Conservation (phyloP, 2,113 vertebrate species). For the Microtus pennsylvanicus region DNA sequence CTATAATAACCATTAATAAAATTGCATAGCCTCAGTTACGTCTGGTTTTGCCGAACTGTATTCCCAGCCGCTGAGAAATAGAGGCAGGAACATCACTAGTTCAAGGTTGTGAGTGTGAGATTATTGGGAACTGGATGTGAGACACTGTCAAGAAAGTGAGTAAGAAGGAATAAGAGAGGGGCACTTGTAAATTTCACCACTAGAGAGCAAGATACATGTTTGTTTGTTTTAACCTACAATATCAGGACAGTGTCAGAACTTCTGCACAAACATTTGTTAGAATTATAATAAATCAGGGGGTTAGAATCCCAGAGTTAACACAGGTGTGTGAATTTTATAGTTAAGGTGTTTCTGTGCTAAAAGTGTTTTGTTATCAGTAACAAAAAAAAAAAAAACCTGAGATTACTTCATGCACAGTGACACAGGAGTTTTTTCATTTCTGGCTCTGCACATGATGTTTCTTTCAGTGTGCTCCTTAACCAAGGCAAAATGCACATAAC, state of each 20-base stretch:
- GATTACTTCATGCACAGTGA: fast-evolving
- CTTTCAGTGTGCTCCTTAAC: fast-evolving
- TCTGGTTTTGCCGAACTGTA: neutral
- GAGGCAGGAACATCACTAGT: neutral
- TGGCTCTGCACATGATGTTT: neutral
- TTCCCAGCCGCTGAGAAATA: neutral
- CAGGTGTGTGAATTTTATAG: too few relatives aligned
- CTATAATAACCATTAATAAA: neutral
- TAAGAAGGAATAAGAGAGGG: neutral
- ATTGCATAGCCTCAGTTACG: neutral
- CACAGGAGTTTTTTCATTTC: neutral
- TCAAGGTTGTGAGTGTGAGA: neutral
- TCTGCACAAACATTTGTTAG: neutral
- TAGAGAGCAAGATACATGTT: fast-evolving
- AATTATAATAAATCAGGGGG: neutral
- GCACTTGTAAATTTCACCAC: neutral
- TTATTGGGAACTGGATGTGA: neutral
- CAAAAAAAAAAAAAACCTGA: neutral
- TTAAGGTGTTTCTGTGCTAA: neutral
- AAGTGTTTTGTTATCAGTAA: neutral
- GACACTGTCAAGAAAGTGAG: neutral
- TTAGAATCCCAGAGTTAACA: neutral
- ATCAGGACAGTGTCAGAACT: neutral
- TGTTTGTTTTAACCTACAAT: neutral
- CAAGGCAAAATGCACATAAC: neutral